Evolutionary conservation across 2,797 vertebrate species (phyloP).

Genomic region (Todus mexicanus): DNA sequence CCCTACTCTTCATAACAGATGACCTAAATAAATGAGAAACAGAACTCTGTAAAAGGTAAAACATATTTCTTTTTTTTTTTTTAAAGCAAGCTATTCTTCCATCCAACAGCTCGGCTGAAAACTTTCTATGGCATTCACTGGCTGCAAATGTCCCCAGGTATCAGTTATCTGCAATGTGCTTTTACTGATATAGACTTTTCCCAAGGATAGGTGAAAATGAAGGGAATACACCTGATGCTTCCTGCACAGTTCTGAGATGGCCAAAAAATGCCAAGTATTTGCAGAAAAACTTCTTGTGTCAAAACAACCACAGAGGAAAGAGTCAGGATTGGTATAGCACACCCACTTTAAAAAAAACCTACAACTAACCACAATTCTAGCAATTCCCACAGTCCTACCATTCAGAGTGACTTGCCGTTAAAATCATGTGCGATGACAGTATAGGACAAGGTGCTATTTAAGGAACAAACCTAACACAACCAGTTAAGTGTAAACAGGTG

Average conservation of each 20-base stretch:
- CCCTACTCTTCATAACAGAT: neutral
- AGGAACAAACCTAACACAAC: neutral
- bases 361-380: neutral
- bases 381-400: neutral
- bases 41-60: neutral
- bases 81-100: neutral
- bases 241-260: neutral
- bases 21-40: conserved; percentile 27
- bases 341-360: neutral
- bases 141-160: neutral
- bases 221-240: neutral
- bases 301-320: neutral
- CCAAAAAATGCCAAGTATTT: neutral
- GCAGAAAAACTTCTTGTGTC: neutral
- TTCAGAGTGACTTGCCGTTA: neutral
- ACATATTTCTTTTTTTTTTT: neutral
- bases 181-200: neutral
- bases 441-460: neutral
- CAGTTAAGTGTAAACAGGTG: neutral
- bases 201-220: neutral
- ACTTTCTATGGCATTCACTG: neutral
- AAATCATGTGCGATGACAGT: neutral
- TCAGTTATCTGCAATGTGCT: neutral
- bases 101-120: neutral
- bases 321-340: neutral